These are phyloP conservation scores for Ctenoplectra terminalis DNA, from an alignment of 1,140 invertebrate species.

Conservation along the genomic window DNA sequence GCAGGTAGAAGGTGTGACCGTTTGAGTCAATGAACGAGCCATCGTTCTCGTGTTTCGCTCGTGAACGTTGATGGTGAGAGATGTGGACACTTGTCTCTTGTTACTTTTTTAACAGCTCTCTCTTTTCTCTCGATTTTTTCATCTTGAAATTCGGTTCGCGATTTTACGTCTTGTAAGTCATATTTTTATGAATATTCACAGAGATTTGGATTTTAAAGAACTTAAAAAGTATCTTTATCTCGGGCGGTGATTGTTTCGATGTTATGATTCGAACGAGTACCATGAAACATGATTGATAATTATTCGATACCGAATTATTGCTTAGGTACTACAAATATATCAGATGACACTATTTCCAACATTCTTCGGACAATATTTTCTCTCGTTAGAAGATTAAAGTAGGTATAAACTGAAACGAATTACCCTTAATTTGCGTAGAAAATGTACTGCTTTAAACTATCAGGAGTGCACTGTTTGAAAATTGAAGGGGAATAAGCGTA, in stretches of 20 bases:
- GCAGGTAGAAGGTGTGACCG: not conserved
- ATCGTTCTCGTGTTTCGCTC: not conserved
- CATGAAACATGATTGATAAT: no score
- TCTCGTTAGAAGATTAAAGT: not conserved
- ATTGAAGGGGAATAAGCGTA: not conserved
- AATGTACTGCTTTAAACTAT: not conserved
- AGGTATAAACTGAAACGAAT: not conserved
- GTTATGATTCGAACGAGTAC: no score
- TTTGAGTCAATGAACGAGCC: conserved; percentile 4
- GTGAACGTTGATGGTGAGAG: not conserved
- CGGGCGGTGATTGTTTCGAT: no score
- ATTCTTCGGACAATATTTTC: not conserved
- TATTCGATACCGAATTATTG: no score
- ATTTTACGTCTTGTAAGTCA: no score
- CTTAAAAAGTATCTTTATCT: no score
- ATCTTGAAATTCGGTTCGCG: no score
- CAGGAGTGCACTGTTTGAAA: not conserved
- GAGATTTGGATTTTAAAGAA: no score
- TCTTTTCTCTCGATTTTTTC: not conserved
- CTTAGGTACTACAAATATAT: no score
- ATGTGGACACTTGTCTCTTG: not conserved
- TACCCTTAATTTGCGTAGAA: not conserved
- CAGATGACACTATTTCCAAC: not conserved
- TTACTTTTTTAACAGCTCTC: not conserved
- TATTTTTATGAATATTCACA: no score